A percentile compares a stretch with the other conserved stretches of the same genome.
Conservation (phyloP, 2,113 vertebrate species). For the Osmerus eperlanus region DNA sequence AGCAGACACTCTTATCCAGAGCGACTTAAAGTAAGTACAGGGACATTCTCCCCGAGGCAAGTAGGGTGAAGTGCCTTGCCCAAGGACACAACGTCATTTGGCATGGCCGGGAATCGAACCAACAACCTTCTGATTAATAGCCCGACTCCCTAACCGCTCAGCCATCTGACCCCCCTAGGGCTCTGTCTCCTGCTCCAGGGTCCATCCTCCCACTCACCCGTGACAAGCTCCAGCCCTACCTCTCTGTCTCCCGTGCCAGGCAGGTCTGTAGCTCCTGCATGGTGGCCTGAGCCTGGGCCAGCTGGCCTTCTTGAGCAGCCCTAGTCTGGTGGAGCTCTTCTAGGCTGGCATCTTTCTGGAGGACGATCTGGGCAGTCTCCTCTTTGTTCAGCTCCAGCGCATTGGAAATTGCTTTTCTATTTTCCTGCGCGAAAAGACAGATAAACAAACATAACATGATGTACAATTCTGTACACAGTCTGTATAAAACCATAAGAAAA, state of each 20-base stretch:
- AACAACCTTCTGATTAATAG: too few relatives aligned
- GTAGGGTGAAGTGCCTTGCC: too few relatives aligned
- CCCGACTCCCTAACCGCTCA: too few relatives aligned
- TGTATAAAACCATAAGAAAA: neutral
- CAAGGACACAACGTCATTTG: too few relatives aligned
- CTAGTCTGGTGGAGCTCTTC: conserved; percentile 73
- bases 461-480: neutral
- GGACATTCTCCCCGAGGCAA: too few relatives aligned
- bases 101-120: too few relatives aligned
- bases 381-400: conserved; percentile 69
- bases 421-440: conserved; percentile 63
- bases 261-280: conserved; percentile 68
- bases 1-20: too few relatives aligned
- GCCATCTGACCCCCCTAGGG: too few relatives aligned
- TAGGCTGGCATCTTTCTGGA: conserved; percentile 72
- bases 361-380: conserved; percentile 66
- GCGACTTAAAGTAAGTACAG: too few relatives aligned
- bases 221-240: conserved; percentile 61
- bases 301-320: conserved; percentile 63
- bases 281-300: conserved; percentile 68
- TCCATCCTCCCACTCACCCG: neutral
- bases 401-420: conserved; percentile 61
- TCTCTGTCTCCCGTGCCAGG: conserved; percentile 72
- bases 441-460: conserved; percentile 26
- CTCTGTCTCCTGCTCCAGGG: neutral